phyloP scores from a whole-genome alignment of 2,888 invertebrate genomes.

The Heliothis peltigera region DNA sequence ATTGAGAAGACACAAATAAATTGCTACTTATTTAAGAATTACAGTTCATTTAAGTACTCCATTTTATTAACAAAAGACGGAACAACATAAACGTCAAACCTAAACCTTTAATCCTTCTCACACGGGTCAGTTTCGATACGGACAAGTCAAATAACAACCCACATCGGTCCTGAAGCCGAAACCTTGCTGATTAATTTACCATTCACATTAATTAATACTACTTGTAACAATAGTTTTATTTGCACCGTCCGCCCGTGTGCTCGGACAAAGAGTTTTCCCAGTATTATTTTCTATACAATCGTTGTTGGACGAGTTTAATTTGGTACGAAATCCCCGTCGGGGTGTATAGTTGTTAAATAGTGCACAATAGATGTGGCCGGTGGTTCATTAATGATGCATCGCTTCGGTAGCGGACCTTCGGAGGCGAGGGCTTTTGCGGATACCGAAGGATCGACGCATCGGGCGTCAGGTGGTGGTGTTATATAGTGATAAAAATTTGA shows the following conservation, averaged over 20 bases:
- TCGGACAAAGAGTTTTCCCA: slow-evolving; percentile 78
- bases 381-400: slow-evolving; percentile 84
- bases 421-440: slow-evolving; percentile 73
- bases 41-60: background rate
- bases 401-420: slow-evolving; percentile 80
- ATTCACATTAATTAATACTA: slow-evolving; percentile 83
- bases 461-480: slow-evolving; percentile 55
- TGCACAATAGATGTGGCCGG: slow-evolving; percentile 86
- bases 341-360: slow-evolving; percentile 84
- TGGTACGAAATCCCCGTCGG: slow-evolving; percentile 71
- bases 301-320: slow-evolving; percentile 78
- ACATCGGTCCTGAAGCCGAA: slow-evolving; percentile 61
- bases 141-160: slow-evolving; percentile 54
- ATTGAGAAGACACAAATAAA: background rate
- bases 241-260: slow-evolving; percentile 72
- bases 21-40: background rate
- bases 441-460: slow-evolving; percentile 70
- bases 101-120: slow-evolving; percentile 19
- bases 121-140: slow-evolving; percentile 53
- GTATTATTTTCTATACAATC: slow-evolving; percentile 84
- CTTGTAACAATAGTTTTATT: slow-evolving; percentile 83
- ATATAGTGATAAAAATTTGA: slow-evolving; percentile 45
- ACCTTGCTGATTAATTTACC: slow-evolving; percentile 75
- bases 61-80: slow-evolving; percentile 2
- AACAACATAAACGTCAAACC: slow-evolving; percentile 25